A percentile compares a stretch with the other conserved stretches of the same genome.
Conservation (phyloP, 2,888 invertebrate genomes). For the Leptinotarsa rubiginosa region DNA sequence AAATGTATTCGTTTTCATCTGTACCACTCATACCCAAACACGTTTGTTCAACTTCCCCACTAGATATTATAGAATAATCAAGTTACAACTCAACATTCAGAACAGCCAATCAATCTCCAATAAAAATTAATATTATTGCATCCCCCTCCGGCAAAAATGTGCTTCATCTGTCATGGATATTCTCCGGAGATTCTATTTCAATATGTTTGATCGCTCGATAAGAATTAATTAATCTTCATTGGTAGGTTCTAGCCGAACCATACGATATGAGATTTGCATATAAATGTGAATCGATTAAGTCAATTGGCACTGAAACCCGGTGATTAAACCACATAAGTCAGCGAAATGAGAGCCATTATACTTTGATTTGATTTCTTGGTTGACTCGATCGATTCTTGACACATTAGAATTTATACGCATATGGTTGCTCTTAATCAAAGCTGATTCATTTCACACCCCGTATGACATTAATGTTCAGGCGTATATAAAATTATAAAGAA, state of each 20-base stretch:
- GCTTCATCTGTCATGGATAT: background rate
- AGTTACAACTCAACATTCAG: background rate
- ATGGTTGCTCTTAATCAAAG: background rate
- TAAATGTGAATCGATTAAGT: constrained; percentile 40
- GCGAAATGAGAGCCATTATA: constrained; percentile 9
- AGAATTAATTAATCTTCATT: background rate
- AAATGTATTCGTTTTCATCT: background rate
- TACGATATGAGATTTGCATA: constrained; percentile 36
- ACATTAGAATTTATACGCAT: constrained; percentile 2
- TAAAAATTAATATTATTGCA: background rate
- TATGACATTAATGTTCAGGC: background rate
- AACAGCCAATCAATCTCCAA: constrained; percentile 2
- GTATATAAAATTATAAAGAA: background rate
- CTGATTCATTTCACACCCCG: constrained; percentile 12
- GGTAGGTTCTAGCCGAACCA: constrained; percentile 3
- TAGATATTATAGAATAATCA: background rate
- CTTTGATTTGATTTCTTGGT: background rate
- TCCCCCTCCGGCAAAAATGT: background rate
- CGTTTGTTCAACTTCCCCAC: background rate
- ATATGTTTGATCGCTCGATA: background rate
- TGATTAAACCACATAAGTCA: constrained; percentile 36
- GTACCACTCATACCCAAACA: background rate
- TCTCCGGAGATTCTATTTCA: background rate
- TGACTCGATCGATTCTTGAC: background rate
- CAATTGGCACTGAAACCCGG: constrained; percentile 43